phyloP scores from a whole-genome alignment of 2,888 invertebrate genomes.

The Hofmannophila pseudospretella region DNA sequence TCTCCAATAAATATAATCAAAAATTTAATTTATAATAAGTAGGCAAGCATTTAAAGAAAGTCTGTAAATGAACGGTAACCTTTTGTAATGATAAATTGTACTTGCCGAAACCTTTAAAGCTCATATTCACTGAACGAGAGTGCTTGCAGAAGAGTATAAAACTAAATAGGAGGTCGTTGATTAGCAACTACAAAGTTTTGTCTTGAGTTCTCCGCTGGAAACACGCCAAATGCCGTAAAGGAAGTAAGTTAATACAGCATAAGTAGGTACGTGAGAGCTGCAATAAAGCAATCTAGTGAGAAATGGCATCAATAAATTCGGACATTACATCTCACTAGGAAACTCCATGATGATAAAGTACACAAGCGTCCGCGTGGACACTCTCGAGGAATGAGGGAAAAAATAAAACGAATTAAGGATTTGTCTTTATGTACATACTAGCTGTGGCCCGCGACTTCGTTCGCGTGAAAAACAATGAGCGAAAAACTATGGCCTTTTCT shows the following conservation, averaged over 20 bases:
- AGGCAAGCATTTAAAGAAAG: too few species aligned
- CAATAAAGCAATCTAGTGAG: constrained; percentile 29
- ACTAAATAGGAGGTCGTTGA: constrained; percentile 34
- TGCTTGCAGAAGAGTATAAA: constrained; percentile 13
- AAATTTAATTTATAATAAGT: too few species aligned
- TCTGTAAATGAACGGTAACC: too few species aligned
- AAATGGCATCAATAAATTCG: constrained; percentile 16
- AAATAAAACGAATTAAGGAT: too few species aligned
- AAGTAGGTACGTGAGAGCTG: constrained; percentile 31
- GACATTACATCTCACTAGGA: neutral
- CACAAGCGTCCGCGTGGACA: too few species aligned
- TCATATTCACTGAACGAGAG: constrained; percentile 19
- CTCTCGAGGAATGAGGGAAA: too few species aligned
- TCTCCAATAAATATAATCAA: too few species aligned
- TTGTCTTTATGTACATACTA: too few species aligned
- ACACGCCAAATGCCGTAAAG: constrained; percentile 37
- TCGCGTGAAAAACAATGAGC: too few species aligned
- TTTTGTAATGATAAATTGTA: too few species aligned
- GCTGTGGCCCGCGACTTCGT: too few species aligned
- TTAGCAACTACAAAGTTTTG: constrained; percentile 50
- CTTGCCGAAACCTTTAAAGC: constrained; percentile 28
- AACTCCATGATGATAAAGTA: neutral
- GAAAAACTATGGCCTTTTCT: too few species aligned
- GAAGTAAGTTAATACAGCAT: constrained; percentile 37
- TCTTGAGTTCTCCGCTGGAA: constrained; percentile 34